Conservation (phyloP, 2,113 vertebrate species). For the Sebastes fasciatus region DNA sequence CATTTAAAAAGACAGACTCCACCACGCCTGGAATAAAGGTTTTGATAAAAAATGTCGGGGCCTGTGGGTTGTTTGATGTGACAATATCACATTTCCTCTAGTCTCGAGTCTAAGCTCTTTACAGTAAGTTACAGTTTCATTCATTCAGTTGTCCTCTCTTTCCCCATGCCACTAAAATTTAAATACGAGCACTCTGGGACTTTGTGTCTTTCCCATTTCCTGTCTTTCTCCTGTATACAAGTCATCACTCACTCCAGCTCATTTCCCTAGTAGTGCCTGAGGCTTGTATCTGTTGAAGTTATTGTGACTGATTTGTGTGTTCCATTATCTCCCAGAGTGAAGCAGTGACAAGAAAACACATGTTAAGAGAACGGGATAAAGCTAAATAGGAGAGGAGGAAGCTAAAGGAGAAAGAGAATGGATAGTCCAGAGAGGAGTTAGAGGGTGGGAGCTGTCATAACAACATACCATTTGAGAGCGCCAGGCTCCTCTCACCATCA, state of each 20-base stretch:
- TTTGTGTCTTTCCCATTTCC: constrained; percentile 3
- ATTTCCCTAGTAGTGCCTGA: neutral
- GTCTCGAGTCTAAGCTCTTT: constrained; percentile 11
- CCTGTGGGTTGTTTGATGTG: constrained; percentile 28
- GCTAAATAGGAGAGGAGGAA: constrained; percentile 19
- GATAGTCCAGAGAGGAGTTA: constrained; percentile 43
- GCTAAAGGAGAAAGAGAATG: constrained; percentile 34
- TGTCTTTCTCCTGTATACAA: constrained; percentile 8
- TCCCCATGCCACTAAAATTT: neutral
- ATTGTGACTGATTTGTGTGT: constrained; percentile 35
- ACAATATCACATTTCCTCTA: constrained; percentile 42
- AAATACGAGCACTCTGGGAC: neutral
- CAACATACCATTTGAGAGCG: constrained; percentile 71
- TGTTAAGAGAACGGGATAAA: constrained; percentile 21
- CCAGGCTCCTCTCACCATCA: constrained; percentile 66
- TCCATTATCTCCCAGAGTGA: constrained; percentile 21
- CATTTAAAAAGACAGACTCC: constrained; percentile 12
- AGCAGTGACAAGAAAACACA: constrained; percentile 26
- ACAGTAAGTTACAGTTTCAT: neutral
- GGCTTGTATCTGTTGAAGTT: constrained; percentile 23
- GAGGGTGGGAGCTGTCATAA: constrained; percentile 75
- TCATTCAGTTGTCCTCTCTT: constrained; percentile 17
- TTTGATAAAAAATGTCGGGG: constrained; percentile 26
- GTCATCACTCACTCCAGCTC: constrained; percentile 12
- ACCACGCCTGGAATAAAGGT: constrained; percentile 24